A percentile compares a stretch with the other conserved stretches of the same genome.
Conservation (phyloP, 2,797 vertebrate genomes). For the Meda fulgida region DNA sequence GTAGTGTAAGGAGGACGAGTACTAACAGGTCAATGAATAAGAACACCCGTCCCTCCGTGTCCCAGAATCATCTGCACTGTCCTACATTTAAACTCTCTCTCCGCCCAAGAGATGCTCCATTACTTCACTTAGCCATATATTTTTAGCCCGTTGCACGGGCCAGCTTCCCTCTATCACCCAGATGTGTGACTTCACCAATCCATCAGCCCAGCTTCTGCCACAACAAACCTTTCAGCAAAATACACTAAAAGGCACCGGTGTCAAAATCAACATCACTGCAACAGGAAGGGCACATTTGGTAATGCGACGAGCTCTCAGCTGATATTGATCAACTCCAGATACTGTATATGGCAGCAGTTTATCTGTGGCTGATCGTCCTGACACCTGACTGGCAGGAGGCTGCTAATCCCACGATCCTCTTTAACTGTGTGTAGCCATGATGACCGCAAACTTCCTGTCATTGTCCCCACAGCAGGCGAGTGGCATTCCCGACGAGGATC, state of each 20-base stretch:
- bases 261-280: background rate
- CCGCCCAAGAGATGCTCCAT: conserved; percentile 52
- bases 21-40: conserved; percentile 52
- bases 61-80: conserved; percentile 40
- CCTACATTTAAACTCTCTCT: conserved; percentile 43
- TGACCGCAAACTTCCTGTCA: conserved; percentile 51
- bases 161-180: conserved; percentile 2
- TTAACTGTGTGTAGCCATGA: conserved; percentile 21
- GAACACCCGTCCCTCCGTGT: conserved; percentile 31
- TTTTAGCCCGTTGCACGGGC: conserved; percentile 42
- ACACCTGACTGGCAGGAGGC: conserved; percentile 27
- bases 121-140: conserved; percentile 49
- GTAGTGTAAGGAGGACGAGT: background rate
- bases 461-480: conserved; percentile 41
- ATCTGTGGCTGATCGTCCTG: background rate
- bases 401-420: conserved; percentile 51
- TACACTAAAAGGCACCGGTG: background rate
- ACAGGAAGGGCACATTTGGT: background rate
- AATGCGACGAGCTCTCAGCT: background rate
- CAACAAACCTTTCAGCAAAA: conserved; percentile 26
- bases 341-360: background rate
- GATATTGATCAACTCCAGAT: background rate
- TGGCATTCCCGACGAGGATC: conserved; percentile 29
- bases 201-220: background rate
- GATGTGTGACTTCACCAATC: conserved; percentile 22